Evolutionary conservation across 2,797 vertebrate genomes (phyloP).

Genomic region (Myripristis murdjan): DNA sequence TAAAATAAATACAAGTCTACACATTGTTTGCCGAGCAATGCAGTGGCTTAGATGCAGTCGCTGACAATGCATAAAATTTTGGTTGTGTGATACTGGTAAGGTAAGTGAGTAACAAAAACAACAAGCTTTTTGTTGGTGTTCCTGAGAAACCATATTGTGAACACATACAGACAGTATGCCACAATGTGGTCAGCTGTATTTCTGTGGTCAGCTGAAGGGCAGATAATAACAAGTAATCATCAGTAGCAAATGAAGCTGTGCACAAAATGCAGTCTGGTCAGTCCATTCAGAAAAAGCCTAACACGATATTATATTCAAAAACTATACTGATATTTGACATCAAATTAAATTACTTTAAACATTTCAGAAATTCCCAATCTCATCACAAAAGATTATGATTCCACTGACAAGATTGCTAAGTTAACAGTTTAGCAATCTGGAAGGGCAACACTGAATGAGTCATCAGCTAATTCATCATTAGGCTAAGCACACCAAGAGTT

Average conservation of each 20-base stretch:
- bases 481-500: not conserved
- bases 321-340: too few relatives aligned
- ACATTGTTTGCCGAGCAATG: too few relatives aligned
- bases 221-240: slow-evolving; percentile 8
- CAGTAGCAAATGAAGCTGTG: not conserved
- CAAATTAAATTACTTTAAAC: not conserved
- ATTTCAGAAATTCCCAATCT: not conserved
- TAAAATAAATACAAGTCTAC: not conserved
- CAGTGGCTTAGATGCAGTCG: slow-evolving; percentile 3
- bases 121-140: slow-evolving; percentile 20
- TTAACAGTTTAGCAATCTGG: too few relatives aligned
- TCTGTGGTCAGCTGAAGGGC: slow-evolving; percentile 39
- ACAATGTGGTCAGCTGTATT: slow-evolving; percentile 22
- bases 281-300: too few relatives aligned
- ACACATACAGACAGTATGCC: slow-evolving; percentile 15
- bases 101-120: slow-evolving; percentile 4
- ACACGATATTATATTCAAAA: not conserved
- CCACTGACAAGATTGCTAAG: too few relatives aligned
- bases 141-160: slow-evolving; percentile 16
- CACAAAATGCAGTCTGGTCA: not conserved
- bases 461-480: not conserved
- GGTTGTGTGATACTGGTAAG: slow-evolving; percentile 19
- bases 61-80: not conserved
- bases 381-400: too few relatives aligned
- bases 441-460: too few relatives aligned